Base-by-base conservation (phyloP, 2,888 invertebrate species). In the Eristalis tenax region DNA sequence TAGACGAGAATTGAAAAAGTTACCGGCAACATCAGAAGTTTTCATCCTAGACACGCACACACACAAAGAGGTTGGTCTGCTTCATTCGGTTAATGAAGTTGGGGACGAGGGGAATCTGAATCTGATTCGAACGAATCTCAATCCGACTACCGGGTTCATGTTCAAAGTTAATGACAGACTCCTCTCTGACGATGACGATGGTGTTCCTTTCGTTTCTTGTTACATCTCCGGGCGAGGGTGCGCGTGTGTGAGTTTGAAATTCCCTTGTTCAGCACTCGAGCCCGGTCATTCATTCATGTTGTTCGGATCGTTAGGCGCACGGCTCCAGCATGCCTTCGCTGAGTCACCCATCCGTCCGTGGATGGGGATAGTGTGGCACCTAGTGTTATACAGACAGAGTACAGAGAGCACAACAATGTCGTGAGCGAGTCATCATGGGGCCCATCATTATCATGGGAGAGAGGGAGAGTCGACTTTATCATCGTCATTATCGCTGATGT, bases 1-100 rank as follows among this genome's bases (percentile, higher is more conserved):
- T 86, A 86, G 86, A 86, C 86, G 82, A 50, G 86, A 86, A 82
- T 86, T 86, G 82, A 86, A 86, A 82, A 86, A 86, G 86, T 86
- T 86, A 64, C 66, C 22, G 13, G 6, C 23, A n/a, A 26, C 74
- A 28, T 15, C 69, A 78, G 50, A 78, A 82, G 70, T 26, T 86
- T 86, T 66, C 73, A 23, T 59, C 59, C 26, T 13, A 5, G 56
- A 8, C 59, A 23, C 59, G 6, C 50, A 50, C 18, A n/a, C 50
- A 43, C 50, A 50, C n/a, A n/a, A 18, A 28, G 50, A 26, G 26
- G 26, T 26, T 26, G 26, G 2, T 26, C 26, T 26, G 26, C 8
- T 18, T 50, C 18, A 50, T 18, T 18, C 18, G 18, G 50, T 59
- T 59, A 59, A 59, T 59, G 59, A 59, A 59, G 59, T 2, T 1